Percentiles rank a stretch among this genome's conserved stretches.
phyloP scores from a whole-genome alignment of 1,140 invertebrate genomes.

The Drosophila pruinosa region DNA sequence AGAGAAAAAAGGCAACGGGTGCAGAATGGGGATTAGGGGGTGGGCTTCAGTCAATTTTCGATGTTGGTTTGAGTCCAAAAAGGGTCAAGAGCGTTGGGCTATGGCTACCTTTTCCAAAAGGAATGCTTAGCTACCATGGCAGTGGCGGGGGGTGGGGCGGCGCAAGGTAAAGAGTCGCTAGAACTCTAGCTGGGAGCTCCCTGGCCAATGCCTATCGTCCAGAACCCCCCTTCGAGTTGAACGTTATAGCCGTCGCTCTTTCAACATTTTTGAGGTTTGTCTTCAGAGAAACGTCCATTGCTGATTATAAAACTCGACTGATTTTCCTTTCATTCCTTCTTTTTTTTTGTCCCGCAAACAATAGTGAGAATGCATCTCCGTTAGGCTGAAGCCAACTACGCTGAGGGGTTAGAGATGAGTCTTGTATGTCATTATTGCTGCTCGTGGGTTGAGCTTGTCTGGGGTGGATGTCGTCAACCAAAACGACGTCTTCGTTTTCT shows the following conservation, averaged over 20 bases:
- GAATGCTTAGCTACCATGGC: conserved; percentile 28
- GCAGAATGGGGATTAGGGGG: not conserved
- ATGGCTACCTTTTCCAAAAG: conserved; percentile 56
- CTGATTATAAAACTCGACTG: conserved; percentile 65
- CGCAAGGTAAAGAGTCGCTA: no score
- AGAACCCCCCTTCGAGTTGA: not conserved
- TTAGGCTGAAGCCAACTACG: not conserved
- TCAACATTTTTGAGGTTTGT: conserved; percentile 43
- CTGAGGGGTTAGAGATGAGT: not conserved
- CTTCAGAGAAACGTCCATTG: conserved; percentile 13
- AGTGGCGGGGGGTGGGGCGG: not conserved
- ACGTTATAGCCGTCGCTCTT: conserved; percentile 57
- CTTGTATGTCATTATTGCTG: conserved; percentile 22
- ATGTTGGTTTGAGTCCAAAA: conserved; percentile 58
- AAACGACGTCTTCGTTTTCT: conserved; percentile 13
- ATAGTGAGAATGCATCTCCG: conserved; percentile 1
- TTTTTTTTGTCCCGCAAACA: conserved; percentile 2
- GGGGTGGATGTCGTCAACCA: conserved; percentile 1
- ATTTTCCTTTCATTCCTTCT: conserved; percentile 35
- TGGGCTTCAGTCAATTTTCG: conserved; percentile 13
- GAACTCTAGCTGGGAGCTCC: not conserved
- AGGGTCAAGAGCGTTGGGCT: conserved; percentile 70
- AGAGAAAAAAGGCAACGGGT: conserved; percentile 52
- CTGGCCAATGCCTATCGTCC: not conserved
- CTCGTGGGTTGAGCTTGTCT: conserved; percentile 1